These are phyloP conservation scores for Cosmorhoe ocellata DNA, from an alignment of 2,888 invertebrate species.

Conservation along the genomic window DNA sequence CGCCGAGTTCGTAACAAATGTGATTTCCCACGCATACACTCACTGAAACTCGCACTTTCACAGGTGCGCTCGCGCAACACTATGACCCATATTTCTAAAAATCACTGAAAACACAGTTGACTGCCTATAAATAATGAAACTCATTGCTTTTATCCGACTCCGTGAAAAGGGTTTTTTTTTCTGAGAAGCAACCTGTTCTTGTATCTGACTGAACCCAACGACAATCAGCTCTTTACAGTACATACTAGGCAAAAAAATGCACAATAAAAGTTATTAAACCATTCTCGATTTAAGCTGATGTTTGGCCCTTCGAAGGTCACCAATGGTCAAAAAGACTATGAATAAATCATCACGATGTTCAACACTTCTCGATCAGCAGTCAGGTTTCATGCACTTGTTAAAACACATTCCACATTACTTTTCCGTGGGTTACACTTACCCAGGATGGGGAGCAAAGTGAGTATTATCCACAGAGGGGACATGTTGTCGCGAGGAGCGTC, in stretches of 20 bases:
- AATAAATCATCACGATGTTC: not conserved
- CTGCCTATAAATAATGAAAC: not conserved
- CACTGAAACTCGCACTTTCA: slow-evolving; percentile 47
- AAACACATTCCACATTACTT: slow-evolving; percentile 30
- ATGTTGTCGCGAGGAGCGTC: slow-evolving; percentile 75
- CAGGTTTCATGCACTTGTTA: slow-evolving; percentile 9
- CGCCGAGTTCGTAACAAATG: not conserved
- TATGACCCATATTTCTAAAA: slow-evolving; percentile 44
- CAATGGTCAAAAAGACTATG: not conserved
- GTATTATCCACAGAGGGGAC: slow-evolving; percentile 76
- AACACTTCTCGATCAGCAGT: not conserved
- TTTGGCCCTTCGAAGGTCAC: slow-evolving; percentile 13
- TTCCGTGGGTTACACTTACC: slow-evolving; percentile 61
- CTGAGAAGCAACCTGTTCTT: too few relatives aligned
- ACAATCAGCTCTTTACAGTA: too few relatives aligned
- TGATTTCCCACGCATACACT: slow-evolving; percentile 24
- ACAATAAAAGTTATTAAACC: not conserved
- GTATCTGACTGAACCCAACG: too few relatives aligned
- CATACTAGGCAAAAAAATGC: too few relatives aligned
- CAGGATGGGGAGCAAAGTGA: slow-evolving; percentile 75
- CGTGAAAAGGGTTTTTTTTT: too few relatives aligned
- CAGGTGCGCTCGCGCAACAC: slow-evolving; percentile 49
- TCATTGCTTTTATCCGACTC: too few relatives aligned
- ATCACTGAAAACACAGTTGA: slow-evolving; percentile 25
- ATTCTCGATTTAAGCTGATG: not conserved